Evolutionary conservation across 2,113 vertebrate genomes (phyloP).

Genomic region (Oxyura jamaicensis): DNA sequence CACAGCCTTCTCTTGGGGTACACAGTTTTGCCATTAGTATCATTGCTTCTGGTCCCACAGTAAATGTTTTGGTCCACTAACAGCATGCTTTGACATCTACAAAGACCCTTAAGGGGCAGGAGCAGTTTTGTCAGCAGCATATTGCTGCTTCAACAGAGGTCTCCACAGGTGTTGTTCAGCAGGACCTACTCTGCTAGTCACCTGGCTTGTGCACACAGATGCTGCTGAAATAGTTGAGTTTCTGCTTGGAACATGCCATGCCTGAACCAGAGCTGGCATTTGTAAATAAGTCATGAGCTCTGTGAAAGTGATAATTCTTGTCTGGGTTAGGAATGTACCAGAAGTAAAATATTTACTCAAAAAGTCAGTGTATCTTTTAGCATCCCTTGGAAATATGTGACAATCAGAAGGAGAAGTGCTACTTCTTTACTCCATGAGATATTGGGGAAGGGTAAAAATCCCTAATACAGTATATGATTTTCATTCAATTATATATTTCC

Average conservation of each 20-base stretch:
- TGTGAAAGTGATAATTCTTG: neutral
- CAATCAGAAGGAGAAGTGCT: neutral
- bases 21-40: neutral
- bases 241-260: neutral
- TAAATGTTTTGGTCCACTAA: neutral
- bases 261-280: neutral
- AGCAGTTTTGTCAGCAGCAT: neutral
- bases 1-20: neutral
- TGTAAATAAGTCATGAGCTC: neutral
- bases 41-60: neutral
- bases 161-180: neutral
- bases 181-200: neutral
- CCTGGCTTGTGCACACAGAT: neutral
- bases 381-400: neutral
- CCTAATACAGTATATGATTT: neutral
- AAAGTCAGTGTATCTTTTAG: neutral
- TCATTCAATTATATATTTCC: neutral
- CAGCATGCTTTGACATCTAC: neutral
- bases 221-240: neutral
- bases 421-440: neutral
- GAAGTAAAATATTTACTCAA: neutral
- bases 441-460: fast-evolving
- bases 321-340: neutral
- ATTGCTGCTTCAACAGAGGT: neutral
- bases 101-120: neutral